These are phyloP conservation scores for Nicator chloris DNA, from an alignment of 2,113 vertebrate genomes.

Conservation along the genomic window DNA sequence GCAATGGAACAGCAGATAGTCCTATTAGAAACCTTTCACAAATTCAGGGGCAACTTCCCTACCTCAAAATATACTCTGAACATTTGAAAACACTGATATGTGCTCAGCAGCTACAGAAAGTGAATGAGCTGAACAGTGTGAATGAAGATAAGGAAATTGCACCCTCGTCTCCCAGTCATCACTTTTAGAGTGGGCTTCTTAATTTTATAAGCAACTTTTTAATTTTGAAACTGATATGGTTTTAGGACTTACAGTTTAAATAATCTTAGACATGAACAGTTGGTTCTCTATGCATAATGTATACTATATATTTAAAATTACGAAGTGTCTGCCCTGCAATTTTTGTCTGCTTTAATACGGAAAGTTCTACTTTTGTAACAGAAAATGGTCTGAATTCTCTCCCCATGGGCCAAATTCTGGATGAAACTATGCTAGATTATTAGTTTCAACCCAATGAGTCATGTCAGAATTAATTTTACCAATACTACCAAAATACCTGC, in stretches of 20 bases:
- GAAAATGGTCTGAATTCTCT: not conserved
- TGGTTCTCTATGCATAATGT: not conserved
- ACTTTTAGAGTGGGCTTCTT: not conserved
- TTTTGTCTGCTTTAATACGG: conserved; percentile 5
- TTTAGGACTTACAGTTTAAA: not conserved
- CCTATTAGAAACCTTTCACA: not conserved
- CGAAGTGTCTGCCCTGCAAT: not conserved
- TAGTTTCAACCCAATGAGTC: not conserved
- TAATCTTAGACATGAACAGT: not conserved
- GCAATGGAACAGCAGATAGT: not conserved
- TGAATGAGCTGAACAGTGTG: not conserved
- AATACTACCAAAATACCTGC: not conserved
- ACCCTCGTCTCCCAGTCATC: not conserved
- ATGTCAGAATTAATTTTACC: not conserved
- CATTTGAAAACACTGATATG: not conserved
- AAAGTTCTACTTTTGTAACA: not conserved
- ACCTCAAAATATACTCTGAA: not conserved
- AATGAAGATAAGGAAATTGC: not conserved
- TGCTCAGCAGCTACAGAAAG: not conserved
- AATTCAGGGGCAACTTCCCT: not conserved
- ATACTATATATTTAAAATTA: not conserved
- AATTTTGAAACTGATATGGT: not conserved
- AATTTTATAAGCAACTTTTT: not conserved
- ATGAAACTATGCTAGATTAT: not conserved
- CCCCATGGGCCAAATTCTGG: not conserved